Conservation (phyloP, 2,113 vertebrate genomes). For the Clinocottus analis region DNA sequence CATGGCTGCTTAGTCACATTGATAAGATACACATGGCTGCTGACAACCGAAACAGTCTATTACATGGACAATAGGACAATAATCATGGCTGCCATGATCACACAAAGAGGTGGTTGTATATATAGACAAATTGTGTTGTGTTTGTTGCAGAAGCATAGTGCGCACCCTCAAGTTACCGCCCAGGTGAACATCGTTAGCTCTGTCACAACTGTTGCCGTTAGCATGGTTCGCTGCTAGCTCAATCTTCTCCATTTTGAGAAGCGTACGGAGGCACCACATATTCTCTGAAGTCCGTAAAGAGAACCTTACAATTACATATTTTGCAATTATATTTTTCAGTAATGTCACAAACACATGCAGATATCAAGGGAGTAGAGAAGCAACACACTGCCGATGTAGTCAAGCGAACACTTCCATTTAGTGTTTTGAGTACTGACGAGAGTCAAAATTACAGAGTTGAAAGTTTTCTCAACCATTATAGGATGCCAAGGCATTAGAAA, state of each 20-base stretch:
- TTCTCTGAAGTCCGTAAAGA: neutral
- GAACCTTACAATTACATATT: neutral
- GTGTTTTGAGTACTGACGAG: neutral
- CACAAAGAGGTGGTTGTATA: constrained; percentile 29
- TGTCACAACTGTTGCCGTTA: neutral
- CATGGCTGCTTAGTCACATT: constrained; percentile 52
- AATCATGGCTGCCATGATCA: constrained; percentile 41
- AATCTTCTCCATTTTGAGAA: neutral
- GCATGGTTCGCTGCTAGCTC: neutral
- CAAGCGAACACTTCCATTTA: neutral
- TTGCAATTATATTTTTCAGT: neutral
- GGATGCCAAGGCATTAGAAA: neutral
- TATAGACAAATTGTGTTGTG: constrained; percentile 18
- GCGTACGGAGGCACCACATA: neutral
- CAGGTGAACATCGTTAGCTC: too few relatives aligned
- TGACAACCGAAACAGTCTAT: constrained; percentile 34
- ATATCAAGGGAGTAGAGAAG: neutral
- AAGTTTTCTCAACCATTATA: neutral
- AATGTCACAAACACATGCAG: neutral
- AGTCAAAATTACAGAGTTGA: neutral
- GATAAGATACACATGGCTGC: constrained; percentile 26
- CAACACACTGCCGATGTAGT: neutral
- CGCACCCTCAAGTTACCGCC: too few relatives aligned
- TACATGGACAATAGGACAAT: constrained; percentile 47
- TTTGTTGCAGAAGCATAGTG: neutral